Base-by-base conservation (phyloP, 2,888 invertebrate species). In the Acleris cristana region DNA sequence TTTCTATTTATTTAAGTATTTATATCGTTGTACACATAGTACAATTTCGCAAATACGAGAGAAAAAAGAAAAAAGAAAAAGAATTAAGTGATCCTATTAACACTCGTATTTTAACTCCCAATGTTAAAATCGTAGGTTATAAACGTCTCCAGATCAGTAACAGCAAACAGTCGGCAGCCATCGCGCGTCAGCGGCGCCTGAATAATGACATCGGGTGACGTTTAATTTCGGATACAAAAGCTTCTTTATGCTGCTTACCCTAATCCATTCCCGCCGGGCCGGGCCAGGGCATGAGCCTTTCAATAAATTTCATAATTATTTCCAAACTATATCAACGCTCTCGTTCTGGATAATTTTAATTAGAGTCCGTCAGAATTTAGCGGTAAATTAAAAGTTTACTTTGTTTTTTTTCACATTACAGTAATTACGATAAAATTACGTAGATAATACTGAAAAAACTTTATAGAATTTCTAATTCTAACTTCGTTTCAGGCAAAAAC, bases 211-310 rank as follows among this genome's bases (percentile, higher is more conserved):
- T 79, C 79, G 87, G 85, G 83, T 90, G 92, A 91, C 91, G 84
- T 92, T 91, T 91, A 90, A 92, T 91, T 91, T 91, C 77, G 85
- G 87, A 89, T 91, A 92, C 91, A 92, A 92, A 91, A 89, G 90
- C 83, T 87, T 89, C 86, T 89, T 90, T 89, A 91, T 88, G 83
- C 88, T 89, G 87, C 89, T 91, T 90, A 89, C 90, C 88, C 90
- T 90, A 88, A 91, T 90, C 90, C 69, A 69, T 70, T 71, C 65
- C 64, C 55, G 49, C 53, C 54, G 49, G 49, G n/a, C 54, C 62
- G n/a, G 48, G 59, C 55, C 34, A 26, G 23, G 61, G 81, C 80
- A 81, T 73, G 73, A 78, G 82, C 84, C 69, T 69, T 69, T 69
- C 69, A 66, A 69, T 64, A 64, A 63, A 67, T 63, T 63, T 58